phyloP scores from a whole-genome alignment of 2,113 vertebrate species.

The Nycticorax nycticorax region DNA sequence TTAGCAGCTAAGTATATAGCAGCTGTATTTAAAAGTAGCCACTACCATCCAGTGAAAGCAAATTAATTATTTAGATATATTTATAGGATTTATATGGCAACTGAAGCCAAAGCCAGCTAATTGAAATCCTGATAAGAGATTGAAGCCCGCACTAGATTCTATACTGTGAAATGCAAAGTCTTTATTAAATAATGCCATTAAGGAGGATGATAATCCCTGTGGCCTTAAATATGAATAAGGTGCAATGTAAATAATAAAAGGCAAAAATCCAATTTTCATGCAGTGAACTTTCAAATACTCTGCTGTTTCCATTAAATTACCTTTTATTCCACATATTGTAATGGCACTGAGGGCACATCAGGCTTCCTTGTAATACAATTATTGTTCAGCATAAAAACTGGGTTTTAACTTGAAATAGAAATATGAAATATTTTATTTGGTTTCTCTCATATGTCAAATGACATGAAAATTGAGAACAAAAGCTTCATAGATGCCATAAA shows the following conservation, averaged over 20 bases:
- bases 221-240: slow-evolving; percentile 67
- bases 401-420: slow-evolving; percentile 34
- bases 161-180: slow-evolving; percentile 47
- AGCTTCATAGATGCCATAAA: neutral
- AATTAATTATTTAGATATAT: slow-evolving; percentile 61
- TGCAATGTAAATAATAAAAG: slow-evolving; percentile 68
- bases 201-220: slow-evolving; percentile 47
- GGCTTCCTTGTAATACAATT: slow-evolving; percentile 44
- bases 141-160: neutral
- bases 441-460: slow-evolving; percentile 1
- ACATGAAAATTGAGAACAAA: slow-evolving; percentile 21
- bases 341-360: slow-evolving; percentile 2
- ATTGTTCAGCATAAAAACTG: slow-evolving; percentile 28
- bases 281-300: slow-evolving; percentile 59
- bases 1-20: neutral
- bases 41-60: neutral
- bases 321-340: slow-evolving; percentile 42
- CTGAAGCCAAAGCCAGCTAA: slow-evolving; percentile 27
- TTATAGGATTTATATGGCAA: slow-evolving; percentile 49
- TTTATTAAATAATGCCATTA: slow-evolving; percentile 67
- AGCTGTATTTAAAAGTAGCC: neutral
- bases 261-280: slow-evolving; percentile 69
- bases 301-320: slow-evolving; percentile 49
- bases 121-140: slow-evolving; percentile 44
- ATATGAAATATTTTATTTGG: slow-evolving; percentile 44